Evolutionary conservation across 2,888 invertebrate genomes (phyloP), one percentile per base, ranked within the genome.

Genomic region (Tribolium freemani): DNA sequence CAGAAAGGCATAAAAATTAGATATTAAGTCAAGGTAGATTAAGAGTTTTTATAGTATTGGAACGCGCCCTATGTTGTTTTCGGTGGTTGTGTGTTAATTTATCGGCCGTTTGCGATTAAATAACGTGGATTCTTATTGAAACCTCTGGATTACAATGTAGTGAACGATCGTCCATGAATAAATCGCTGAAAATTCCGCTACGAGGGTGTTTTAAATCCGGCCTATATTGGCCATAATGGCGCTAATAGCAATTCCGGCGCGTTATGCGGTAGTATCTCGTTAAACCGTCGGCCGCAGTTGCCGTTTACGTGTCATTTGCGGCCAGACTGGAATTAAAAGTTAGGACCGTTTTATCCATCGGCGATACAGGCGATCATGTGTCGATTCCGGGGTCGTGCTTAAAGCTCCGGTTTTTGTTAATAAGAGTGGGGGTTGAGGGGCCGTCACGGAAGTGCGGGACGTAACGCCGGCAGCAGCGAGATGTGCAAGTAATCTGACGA

Each of bases 401-500:
- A 45, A 13, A 5, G 31, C 21, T 26, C 21, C 44, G 45, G 53
- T n/a, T 60, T 26, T 31, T 38, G 57, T 63, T 60, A 46, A 46
- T 60, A 46, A 46, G 60, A 6, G 11, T 13, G 58, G 21, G 31
- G 57, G 20, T 11, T n/a, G 10, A 4, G 4, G n/a, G 54, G 54
- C 9, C 10, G 57, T 44, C 16, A 13, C 9, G 66, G 53, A 53
- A 53, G 46, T 54, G 56, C 67, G 67, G 67, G 67, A 64, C 64
- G 64, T 53, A 38, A 16, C 50, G 76, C 78, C 78, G 73, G 63
- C 71, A 74, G 77, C 80, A 78, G 80, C 82, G 83, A 84, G 85
- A 85, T 84, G 85, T 83, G 86, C 85, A 84, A 86, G 86, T 86
- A 86, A 86, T 86, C 86, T 86, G 86, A 85, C 85, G 86, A 86